Evolutionary conservation across 2,797 vertebrate genomes (phyloP).

Genomic region (Myoxocephalus aenaeus): DNA sequence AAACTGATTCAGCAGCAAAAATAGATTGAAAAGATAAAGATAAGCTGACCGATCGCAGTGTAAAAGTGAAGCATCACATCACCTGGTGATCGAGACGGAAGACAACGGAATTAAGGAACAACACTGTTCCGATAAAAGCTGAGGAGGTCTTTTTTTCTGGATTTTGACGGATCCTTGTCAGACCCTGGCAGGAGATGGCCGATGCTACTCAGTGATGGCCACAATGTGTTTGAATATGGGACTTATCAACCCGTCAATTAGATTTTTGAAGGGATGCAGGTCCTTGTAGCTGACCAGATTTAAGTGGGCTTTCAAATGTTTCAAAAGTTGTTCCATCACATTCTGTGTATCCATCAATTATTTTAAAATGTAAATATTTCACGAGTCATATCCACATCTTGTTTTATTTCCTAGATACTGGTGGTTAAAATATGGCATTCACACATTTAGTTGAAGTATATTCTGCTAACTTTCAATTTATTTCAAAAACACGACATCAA

Average conservation of each 20-base stretch:
- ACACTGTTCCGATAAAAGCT: no score
- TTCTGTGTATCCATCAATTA: background rate
- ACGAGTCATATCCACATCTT: background rate
- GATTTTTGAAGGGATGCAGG: background rate
- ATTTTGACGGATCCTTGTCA: no score
- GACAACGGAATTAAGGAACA: no score
- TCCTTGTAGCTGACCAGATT: background rate
- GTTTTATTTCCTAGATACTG: conserved; percentile 4
- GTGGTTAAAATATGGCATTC: background rate
- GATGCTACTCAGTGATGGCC: no score
- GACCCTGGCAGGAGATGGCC: no score
- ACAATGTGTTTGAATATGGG: no score
- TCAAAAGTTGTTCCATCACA: background rate
- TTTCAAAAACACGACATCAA: background rate
- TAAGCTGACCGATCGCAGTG: background rate
- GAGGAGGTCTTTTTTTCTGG: no score
- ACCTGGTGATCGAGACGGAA: no score
- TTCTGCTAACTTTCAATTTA: background rate
- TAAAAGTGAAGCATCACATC: background rate
- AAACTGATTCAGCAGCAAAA: background rate
- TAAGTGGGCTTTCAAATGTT: background rate
- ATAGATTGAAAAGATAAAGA: background rate
- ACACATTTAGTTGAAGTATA: background rate
- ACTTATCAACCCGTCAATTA: no score
- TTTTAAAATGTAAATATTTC: background rate